Evolutionary conservation across 2,888 invertebrate species (phyloP).

Genomic region (Gymnosoma rotundatum): DNA sequence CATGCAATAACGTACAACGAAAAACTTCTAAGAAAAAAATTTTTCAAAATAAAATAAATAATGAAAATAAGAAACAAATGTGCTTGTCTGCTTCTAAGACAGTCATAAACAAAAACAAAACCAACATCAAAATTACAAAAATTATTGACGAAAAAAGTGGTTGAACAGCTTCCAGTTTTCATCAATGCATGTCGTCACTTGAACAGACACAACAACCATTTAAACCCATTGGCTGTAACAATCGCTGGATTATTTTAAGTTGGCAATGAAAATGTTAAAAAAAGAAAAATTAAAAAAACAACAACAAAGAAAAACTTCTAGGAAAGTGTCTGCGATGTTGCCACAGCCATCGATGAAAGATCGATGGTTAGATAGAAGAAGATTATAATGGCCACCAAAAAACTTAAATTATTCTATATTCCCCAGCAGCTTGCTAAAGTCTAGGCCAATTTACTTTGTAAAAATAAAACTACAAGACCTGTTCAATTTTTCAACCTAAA

Average conservation of each 20-base stretch:
- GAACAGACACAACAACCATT: slow-evolving; percentile 49
- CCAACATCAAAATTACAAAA: slow-evolving; percentile 54
- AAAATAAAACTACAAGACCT: slow-evolving; percentile 15
- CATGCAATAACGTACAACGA: slow-evolving; percentile 55
- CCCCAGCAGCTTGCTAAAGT: slow-evolving; percentile 30
- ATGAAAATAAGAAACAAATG: slow-evolving; percentile 15
- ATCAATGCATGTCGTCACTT: slow-evolving; percentile 70
- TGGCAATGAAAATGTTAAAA: slow-evolving; percentile 59
- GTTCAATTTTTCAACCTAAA: slow-evolving; percentile 27
- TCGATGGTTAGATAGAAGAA: slow-evolving; percentile 53
- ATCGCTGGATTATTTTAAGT: slow-evolving; percentile 39
- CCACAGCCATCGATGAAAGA: slow-evolving; percentile 57
- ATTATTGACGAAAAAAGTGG: slow-evolving; percentile 71
- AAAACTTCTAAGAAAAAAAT: slow-evolving; percentile 13
- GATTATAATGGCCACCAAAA: slow-evolving; percentile 65
- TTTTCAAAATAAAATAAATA: not conserved
- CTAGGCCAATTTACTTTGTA: slow-evolving; percentile 50
- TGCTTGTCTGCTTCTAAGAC: slow-evolving; percentile 61
- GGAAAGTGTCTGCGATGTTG: slow-evolving; percentile 52
- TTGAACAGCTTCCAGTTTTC: slow-evolving; percentile 75
- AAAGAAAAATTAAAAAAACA: not conserved
- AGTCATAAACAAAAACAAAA: slow-evolving; percentile 43
- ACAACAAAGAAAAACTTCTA: slow-evolving; percentile 24
- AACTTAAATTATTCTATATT: slow-evolving; percentile 33
- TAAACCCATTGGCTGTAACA: slow-evolving; percentile 23